phyloP scores from a whole-genome alignment of 2,888 invertebrate genomes.

The Silvanus unidentatus region DNA sequence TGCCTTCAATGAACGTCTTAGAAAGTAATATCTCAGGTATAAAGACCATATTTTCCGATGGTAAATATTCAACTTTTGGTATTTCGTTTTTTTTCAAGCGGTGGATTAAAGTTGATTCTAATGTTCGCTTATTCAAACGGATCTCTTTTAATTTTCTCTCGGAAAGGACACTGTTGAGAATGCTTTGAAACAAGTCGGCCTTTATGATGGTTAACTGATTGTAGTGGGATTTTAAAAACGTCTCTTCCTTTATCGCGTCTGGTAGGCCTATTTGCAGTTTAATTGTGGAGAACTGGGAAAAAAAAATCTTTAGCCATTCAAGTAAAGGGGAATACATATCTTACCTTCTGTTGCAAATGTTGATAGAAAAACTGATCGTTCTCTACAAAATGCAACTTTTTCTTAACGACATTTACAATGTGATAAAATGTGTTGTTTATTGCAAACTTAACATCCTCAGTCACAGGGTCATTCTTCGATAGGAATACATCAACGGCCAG shows the following conservation, averaged over 20 bases:
- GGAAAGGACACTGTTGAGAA: constrained; percentile 47
- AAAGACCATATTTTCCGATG: constrained; percentile 46
- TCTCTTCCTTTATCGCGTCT: constrained; percentile 32
- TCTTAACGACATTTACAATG: constrained; percentile 27
- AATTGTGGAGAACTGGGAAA: constrained; percentile 45
- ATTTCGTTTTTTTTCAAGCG: constrained; percentile 19
- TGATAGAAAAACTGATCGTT: constrained; percentile 28
- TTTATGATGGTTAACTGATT: constrained; percentile 45
- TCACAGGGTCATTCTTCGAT: constrained; percentile 35
- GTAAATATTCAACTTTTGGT: constrained; percentile 40
- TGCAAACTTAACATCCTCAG: constrained; percentile 19
- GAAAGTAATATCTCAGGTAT: constrained; percentile 46
- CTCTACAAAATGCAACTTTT: constrained; percentile 26
- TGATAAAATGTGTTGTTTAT: constrained; percentile 31
- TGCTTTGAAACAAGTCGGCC: constrained; percentile 50
- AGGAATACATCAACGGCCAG: constrained; percentile 46
- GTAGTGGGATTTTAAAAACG: constrained; percentile 45
- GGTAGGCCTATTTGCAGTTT: constrained; percentile 48
- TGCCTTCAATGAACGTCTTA: constrained; percentile 43
- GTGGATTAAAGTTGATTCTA: constrained; percentile 35
- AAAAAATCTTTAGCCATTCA: constrained; percentile 4
- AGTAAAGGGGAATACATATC: constrained; percentile 3
- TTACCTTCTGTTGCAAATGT: constrained; percentile 44
- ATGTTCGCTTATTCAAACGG: constrained; percentile 37
- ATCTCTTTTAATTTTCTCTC: constrained; percentile 42